These are phyloP conservation scores for Heterochromis multidens DNA, from an alignment of 2,113 vertebrate genomes.

Conservation along the genomic window DNA sequence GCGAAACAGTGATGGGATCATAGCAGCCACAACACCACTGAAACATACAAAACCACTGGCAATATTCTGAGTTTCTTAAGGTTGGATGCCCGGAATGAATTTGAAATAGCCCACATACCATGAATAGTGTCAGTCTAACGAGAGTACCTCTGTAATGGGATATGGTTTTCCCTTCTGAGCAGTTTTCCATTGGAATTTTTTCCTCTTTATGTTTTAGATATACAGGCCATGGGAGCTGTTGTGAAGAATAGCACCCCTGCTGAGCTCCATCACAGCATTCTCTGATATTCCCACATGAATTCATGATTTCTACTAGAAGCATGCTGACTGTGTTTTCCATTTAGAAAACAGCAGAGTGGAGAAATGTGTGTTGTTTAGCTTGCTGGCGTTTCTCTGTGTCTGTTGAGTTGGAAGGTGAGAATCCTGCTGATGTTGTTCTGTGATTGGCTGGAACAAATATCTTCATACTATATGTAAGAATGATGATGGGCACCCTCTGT, in stretches of 20 bases:
- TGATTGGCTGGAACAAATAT: constrained; percentile 9
- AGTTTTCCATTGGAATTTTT: background rate
- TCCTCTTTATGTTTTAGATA: background rate
- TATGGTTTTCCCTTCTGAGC: constrained; percentile 9
- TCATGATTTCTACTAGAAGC: constrained; percentile 17
- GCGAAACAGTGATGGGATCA: background rate
- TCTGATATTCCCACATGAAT: constrained; percentile 14
- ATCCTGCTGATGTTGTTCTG: background rate
- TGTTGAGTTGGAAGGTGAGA: background rate
- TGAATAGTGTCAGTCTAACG: constrained; percentile 13
- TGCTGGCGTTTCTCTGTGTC: background rate
- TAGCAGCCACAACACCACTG: background rate
- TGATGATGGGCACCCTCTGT: background rate
- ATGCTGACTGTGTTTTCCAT: constrained; percentile 27
- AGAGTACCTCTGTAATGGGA: background rate
- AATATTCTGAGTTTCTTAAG: background rate
- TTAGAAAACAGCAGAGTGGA: background rate
- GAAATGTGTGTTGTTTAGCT: background rate
- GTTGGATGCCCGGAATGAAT: background rate
- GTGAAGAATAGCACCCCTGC: constrained; percentile 32
- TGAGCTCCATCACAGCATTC: constrained; percentile 38
- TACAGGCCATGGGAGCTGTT: constrained; percentile 5
- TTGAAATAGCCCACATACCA: background rate
- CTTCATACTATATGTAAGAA: background rate
- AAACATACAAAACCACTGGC: background rate